These are phyloP conservation scores for Diploptera punctata DNA, from an alignment of 2,888 invertebrate genomes.

Conservation along the genomic window DNA sequence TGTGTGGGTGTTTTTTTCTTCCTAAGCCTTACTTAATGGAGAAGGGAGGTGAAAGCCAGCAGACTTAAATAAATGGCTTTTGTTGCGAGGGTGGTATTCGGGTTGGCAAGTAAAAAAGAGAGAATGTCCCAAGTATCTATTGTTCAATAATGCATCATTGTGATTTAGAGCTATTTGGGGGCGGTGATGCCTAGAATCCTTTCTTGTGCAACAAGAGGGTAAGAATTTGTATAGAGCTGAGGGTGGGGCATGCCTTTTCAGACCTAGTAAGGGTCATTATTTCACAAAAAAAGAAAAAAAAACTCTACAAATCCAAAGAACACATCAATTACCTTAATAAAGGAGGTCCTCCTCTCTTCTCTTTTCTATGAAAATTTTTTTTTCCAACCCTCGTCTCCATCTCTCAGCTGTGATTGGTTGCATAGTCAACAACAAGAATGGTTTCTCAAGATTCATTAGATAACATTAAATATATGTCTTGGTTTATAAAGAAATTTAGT, in stretches of 20 bases:
- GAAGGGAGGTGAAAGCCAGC: not conserved
- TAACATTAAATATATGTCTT: too few relatives aligned
- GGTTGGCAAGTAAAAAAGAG: conserved; percentile 23
- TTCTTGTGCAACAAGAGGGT: not conserved
- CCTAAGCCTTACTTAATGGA: conserved; percentile 15
- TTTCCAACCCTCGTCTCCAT: too few relatives aligned
- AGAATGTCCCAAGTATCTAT: conserved; percentile 17
- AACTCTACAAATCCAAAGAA: not conserved
- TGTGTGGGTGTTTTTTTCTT: not conserved
- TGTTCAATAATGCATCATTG: conserved; percentile 36
- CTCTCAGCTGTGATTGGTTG: too few relatives aligned
- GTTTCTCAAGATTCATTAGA: too few relatives aligned
- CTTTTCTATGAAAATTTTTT: not conserved
- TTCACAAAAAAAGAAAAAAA: not conserved
- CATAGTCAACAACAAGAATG: too few relatives aligned
- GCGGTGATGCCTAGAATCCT: conserved; percentile 11
- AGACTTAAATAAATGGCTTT: conserved; percentile 21
- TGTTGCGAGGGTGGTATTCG: conserved; percentile 12
- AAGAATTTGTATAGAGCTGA: not conserved
- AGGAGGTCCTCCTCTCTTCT: not conserved
- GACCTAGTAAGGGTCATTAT: conserved; percentile 2
- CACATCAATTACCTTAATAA: conserved; percentile 5
- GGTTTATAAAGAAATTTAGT: too few relatives aligned
- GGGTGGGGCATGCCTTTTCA: not conserved
- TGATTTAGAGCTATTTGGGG: conserved; percentile 25